Percentiles rank a stretch among this genome's conserved stretches.
These are phyloP conservation scores for Trichechus manatus DNA, from an alignment of 2,113 vertebrate genomes.

Conservation along the genomic window DNA sequence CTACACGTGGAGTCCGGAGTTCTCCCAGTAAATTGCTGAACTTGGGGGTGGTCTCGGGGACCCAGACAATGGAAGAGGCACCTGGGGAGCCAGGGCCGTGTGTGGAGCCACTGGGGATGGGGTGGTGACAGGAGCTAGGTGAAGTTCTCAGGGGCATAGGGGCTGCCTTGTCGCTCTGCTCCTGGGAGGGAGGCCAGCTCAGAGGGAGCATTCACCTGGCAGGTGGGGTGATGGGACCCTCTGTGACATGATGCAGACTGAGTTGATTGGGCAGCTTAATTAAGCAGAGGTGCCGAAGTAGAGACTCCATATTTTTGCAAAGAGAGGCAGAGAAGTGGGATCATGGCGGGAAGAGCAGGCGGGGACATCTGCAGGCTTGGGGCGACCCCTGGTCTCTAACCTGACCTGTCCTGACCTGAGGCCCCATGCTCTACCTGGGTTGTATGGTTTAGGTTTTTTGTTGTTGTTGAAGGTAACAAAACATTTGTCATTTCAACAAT, in stretches of 20 bases:
- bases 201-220: neutral
- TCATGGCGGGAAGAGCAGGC: neutral
- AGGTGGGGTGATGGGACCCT: neutral
- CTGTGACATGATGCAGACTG: rapidly evolving
- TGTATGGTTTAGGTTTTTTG: no score
- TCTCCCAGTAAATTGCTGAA: neutral
- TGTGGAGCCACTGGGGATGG: neutral
- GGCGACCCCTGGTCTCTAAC: neutral
- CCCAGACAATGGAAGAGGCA: neutral
- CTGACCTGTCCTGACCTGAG: neutral
- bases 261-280: rapidly evolving
- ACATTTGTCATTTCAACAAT: no score
- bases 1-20: neutral
- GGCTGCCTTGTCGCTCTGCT: no score
- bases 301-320: neutral
- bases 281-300: neutral
- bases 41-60: neutral
- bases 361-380: neutral
- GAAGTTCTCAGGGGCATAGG: rapidly evolving
- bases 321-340: no score
- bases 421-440: neutral
- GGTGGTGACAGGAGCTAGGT: neutral
- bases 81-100: neutral
- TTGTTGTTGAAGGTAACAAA: no score
- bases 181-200: neutral